Base-by-base conservation (phyloP, 2,888 invertebrate genomes). In the Pristionchus fissidentatus region DNA sequence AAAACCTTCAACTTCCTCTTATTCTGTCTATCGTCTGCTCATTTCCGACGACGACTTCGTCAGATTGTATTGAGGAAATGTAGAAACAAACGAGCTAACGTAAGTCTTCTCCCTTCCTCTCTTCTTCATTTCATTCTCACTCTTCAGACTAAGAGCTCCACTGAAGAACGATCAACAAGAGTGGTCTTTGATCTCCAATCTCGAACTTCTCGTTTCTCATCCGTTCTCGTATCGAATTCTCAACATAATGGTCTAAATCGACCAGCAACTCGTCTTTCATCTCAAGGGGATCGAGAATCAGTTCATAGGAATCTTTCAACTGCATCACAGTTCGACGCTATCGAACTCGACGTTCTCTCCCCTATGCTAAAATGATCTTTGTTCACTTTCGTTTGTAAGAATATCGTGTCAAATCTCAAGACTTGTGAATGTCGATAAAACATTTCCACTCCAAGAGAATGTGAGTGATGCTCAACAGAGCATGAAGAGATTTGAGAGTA, bases 21-120 rank as follows among this genome's bases (percentile, higher is more conserved):
- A 3, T 81, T 81, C 49, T 81, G 81, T 66, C 81, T 81, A n/a
- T 49, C 66, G 3, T 81, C 81, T n/a, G 49, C 49, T 32, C 66
- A 62, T 49, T 81, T 81, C 15, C 81, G 81, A 3, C 43, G 66
- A n/a, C 26, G 81, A 49, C 66, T 81, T 7, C 43, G 46, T 10
- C 55, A 81, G 10, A 66, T 81, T 26, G 32, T 81, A 32, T 10
- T 62, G 15, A 26, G 35, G 19, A 26, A 41, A 7, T 60, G 55
- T 26, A 80, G 29, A 49, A 52, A 8, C 26, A 78, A 78, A 7
- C 38, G 35, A 19, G 41, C 41, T 5, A 73, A 73, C 41, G 73
- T 73, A 5, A 41, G 73, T 26, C 22, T n/a, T 26, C 26, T 41
- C 26, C 66, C n/a, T 38, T 43, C 41, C 43, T 43, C 41, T 43